These are phyloP conservation scores for Ranitomeya variabilis DNA, from an alignment of 2,113 vertebrate species.

Conservation along the genomic window DNA sequence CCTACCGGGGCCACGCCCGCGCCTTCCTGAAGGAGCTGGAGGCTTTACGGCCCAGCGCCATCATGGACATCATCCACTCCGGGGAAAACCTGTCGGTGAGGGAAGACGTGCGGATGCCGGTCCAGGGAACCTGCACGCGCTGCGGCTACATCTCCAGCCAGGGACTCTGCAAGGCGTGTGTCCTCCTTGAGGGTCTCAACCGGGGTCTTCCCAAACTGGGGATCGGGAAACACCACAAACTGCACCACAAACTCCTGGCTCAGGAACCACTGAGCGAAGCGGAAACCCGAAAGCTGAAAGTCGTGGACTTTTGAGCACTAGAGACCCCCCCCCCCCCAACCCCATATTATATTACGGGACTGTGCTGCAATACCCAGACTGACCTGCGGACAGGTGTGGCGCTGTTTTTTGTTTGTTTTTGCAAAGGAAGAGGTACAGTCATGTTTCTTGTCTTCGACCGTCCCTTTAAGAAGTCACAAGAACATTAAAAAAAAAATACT, in stretches of 20 bases:
- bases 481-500: no score
- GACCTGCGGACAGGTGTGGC: no score
- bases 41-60: slow-evolving; percentile 79
- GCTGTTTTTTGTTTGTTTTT: neutral
- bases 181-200: slow-evolving; percentile 84
- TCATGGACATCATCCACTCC: slow-evolving; percentile 85
- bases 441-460: no score
- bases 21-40: slow-evolving; percentile 85
- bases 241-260: slow-evolving; percentile 75
- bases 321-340: neutral
- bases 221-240: slow-evolving; percentile 81
- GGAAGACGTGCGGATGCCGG: slow-evolving; percentile 77
- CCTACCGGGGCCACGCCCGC: slow-evolving; percentile 83
- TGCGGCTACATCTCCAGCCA: slow-evolving; percentile 89
- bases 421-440: no score
- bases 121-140: slow-evolving; percentile 78
- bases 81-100: slow-evolving; percentile 82
- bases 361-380: no score
- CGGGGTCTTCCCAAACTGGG: slow-evolving; percentile 82
- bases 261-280: slow-evolving; percentile 71
- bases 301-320: slow-evolving; percentile 51
- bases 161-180: slow-evolving; percentile 83
- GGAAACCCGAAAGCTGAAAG: slow-evolving; percentile 72
- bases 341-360: neutral
- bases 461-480: no score